phyloP scores from a whole-genome alignment of 92 coral and sea anemone genomes.

The Umimayanthus kanabou region DNA sequence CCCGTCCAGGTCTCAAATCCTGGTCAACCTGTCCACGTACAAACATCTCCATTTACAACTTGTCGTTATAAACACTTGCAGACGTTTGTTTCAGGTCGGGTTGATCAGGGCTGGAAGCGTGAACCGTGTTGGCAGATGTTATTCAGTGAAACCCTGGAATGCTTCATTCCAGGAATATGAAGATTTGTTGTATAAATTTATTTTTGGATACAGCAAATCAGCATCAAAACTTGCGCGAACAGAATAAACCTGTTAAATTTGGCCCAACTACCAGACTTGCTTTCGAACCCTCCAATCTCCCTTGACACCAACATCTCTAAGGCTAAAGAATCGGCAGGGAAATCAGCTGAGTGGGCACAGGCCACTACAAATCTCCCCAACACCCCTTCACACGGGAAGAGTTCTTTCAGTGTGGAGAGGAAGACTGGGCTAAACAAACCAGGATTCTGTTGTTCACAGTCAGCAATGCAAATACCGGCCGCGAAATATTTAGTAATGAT shows the following conservation, averaged over 20 bases:
- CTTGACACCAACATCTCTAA: slow-evolving; percentile 18
- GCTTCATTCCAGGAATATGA: too few relatives aligned
- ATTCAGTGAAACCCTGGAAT: too few relatives aligned
- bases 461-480: background rate
- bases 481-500: background rate
- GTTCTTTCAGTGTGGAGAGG: background rate
- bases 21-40: too few relatives aligned
- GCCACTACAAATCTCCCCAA: background rate
- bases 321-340: slow-evolving; percentile 40
- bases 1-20: too few relatives aligned
- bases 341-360: background rate
- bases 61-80: too few relatives aligned
- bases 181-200: too few relatives aligned
- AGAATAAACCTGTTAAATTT: background rate
- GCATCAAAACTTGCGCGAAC: background rate
- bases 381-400: background rate
- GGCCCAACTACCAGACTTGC: background rate
- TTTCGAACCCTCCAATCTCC: slow-evolving; percentile 33
- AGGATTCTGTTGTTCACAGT: background rate
- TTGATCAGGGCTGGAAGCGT: too few relatives aligned
- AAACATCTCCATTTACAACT: too few relatives aligned
- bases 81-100: too few relatives aligned
- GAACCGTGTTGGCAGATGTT: too few relatives aligned
- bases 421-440: background rate
- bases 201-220: background rate